Conservation (phyloP, 2,797 vertebrate species). For the Sebastes taczanowskii region DNA sequence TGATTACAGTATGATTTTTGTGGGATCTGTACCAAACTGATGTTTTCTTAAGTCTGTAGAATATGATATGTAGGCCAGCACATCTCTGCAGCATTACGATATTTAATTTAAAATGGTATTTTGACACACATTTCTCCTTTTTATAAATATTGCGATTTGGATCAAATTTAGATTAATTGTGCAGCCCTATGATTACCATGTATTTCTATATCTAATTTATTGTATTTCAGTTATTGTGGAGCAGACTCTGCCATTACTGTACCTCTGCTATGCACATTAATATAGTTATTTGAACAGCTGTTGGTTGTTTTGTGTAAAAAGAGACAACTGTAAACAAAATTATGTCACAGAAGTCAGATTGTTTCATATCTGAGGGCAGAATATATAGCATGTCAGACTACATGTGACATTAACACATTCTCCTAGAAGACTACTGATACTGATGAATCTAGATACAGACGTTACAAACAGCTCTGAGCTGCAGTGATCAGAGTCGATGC, state of each 20-base stretch:
- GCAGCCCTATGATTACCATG: not conserved
- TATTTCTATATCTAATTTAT: not conserved
- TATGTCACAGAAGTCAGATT: too few relatives aligned
- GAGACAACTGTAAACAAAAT: not conserved
- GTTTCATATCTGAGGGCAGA: not conserved
- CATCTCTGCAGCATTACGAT: too few relatives aligned
- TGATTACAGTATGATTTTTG: too few relatives aligned
- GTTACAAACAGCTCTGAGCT: not conserved
- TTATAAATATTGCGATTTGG: too few relatives aligned
- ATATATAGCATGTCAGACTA: not conserved
- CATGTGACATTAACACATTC: not conserved
- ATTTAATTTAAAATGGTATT: too few relatives aligned
- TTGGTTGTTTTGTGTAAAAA: not conserved
- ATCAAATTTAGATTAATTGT: too few relatives aligned
- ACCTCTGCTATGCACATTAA: not conserved
- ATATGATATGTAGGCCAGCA: too few relatives aligned
- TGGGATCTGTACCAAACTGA: too few relatives aligned
- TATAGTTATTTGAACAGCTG: not conserved
- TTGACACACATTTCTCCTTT: too few relatives aligned
- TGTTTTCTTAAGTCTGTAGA: too few relatives aligned
- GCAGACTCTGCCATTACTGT: not conserved
- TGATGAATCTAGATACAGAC: not conserved
- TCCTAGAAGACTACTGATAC: not conserved
- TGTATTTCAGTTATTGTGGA: not conserved
- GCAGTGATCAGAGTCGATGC: not conserved